phyloP scores from a whole-genome alignment of 2,888 invertebrate species.

The Belgica antarctica region DNA sequence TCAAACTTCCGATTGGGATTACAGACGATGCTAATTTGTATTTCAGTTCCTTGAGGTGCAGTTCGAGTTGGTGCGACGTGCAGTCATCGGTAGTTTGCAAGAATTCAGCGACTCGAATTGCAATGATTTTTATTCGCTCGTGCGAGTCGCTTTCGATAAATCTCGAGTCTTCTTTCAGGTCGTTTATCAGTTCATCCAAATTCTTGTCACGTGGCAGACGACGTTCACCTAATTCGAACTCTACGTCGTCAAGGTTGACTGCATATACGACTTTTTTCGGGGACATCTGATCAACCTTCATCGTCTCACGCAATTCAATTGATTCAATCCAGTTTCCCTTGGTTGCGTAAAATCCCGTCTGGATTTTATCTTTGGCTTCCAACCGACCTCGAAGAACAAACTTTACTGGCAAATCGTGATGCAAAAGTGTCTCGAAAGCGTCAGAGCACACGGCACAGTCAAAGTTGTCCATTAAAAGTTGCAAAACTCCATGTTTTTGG shows the following conservation, averaged over 20 bases:
- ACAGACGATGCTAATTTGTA: slow-evolving; percentile 8
- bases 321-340: neutral
- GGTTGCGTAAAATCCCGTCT: slow-evolving; percentile 25
- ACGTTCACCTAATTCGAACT: neutral
- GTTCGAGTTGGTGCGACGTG: neutral
- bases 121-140: slow-evolving; percentile 19
- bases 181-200: neutral
- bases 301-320: neutral
- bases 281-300: neutral
- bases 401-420: slow-evolving; percentile 28
- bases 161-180: neutral
- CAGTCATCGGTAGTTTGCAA: neutral
- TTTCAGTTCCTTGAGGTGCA: slow-evolving; percentile 18
- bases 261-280: slow-evolving; percentile 9
- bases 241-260: slow-evolving; percentile 1
- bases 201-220: neutral
- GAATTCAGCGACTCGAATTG: neutral
- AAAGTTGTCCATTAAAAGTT: neutral
- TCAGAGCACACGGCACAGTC: slow-evolving; percentile 24
- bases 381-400: slow-evolving; percentile 2
- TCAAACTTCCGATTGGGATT: slow-evolving; percentile 23
- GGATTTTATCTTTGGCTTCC: slow-evolving; percentile 23
- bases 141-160: neutral
- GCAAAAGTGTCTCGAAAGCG: slow-evolving; percentile 1
- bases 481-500: slow-evolving; percentile 2